phyloP scores from a whole-genome alignment of 2,888 invertebrate genomes.

The Phrixothrix hirtus region DNA sequence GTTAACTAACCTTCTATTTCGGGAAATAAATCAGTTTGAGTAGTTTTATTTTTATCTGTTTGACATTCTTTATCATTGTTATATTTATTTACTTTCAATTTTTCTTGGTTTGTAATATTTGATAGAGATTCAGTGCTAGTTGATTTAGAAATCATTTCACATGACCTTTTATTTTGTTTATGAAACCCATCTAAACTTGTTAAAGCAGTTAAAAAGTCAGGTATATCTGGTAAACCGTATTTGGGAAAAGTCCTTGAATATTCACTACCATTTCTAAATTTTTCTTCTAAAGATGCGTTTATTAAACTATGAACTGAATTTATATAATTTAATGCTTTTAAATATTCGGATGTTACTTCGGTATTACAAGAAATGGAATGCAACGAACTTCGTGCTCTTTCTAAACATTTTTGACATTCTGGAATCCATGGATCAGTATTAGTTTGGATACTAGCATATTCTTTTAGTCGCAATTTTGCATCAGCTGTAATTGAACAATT shows the following conservation, averaged over 20 bases:
- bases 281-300: slow-evolving; percentile 7
- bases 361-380: background rate
- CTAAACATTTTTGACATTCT: slow-evolving; percentile 7
- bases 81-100: no score
- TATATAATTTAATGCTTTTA: slow-evolving; percentile 31
- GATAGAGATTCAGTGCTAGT: no score
- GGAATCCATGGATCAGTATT: slow-evolving; percentile 16
- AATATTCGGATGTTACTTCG: slow-evolving; percentile 7
- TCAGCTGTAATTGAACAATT: background rate
- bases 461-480: background rate
- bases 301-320: slow-evolving; percentile 28
- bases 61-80: no score
- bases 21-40: no score
- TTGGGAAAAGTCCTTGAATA: background rate
- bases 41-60: no score
- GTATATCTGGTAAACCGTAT: slow-evolving; percentile 24
- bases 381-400: background rate
- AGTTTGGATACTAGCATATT: background rate
- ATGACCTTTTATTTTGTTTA: no score
- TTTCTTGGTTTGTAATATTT: no score
- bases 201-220: slow-evolving; percentile 23
- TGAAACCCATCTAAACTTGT: no score
- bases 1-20: no score
- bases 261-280: background rate
- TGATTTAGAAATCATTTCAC: no score